Conservation (phyloP, 2,888 invertebrate genomes). For the Synergus gifuensis region DNA sequence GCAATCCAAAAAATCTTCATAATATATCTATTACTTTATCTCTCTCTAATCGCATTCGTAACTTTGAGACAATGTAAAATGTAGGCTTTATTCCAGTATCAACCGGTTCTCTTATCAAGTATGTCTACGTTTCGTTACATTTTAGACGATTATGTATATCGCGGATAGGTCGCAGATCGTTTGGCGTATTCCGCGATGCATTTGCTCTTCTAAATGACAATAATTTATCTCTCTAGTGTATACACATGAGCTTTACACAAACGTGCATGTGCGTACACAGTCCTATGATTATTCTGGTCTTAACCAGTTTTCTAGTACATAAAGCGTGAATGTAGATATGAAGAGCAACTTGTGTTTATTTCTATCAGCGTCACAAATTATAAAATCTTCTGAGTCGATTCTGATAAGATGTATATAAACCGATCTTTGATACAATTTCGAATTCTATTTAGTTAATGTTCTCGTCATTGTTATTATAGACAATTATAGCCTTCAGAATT, state of each 20-base stretch:
- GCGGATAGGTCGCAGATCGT: slow-evolving; percentile 37
- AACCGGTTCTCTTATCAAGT: slow-evolving; percentile 26
- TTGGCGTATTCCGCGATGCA: slow-evolving; percentile 18
- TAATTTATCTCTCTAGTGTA: slow-evolving; percentile 53
- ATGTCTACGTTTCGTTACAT: slow-evolving; percentile 23
- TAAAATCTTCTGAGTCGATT: slow-evolving; percentile 23
- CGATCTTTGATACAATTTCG: neutral
- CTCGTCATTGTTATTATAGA: neutral
- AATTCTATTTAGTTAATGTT: neutral
- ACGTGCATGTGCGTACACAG: neutral
- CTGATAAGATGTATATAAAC: slow-evolving; percentile 2
- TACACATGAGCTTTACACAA: slow-evolving; percentile 43
- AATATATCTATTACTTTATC: slow-evolving; percentile 4
- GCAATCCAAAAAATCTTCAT: neutral
- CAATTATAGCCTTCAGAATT: neutral
- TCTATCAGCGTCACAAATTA: slow-evolving; percentile 46
- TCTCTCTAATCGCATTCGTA: neutral
- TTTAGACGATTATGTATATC: slow-evolving; percentile 39
- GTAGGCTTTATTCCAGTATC: neutral
- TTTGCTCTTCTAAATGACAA: slow-evolving; percentile 42
- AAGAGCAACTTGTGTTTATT: slow-evolving; percentile 43
- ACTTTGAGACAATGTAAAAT: slow-evolving; percentile 22
- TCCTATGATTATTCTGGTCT: slow-evolving; percentile 50
- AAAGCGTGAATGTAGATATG: neutral
- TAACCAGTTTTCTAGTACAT: slow-evolving; percentile 54